phyloP scores from a whole-genome alignment of 1,140 invertebrate genomes.

The Zaprionus lachaisei region DNA sequence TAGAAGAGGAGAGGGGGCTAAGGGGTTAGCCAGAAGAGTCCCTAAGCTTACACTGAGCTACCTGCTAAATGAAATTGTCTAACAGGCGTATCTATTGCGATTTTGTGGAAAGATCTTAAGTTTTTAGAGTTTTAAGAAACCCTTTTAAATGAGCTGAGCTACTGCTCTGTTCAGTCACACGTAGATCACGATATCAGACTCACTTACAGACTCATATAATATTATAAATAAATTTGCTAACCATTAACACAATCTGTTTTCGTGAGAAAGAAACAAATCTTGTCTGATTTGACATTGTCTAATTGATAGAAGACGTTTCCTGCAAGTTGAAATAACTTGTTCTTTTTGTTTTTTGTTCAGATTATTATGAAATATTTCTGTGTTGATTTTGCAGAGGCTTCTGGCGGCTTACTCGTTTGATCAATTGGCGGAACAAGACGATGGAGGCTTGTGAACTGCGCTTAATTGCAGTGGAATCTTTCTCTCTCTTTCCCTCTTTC shows the following conservation, averaged over 20 bases:
- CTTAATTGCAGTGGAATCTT: slow-evolving; percentile 5
- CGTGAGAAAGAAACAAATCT: background rate
- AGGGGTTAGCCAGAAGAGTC: background rate
- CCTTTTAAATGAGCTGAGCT: background rate
- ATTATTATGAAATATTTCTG: slow-evolving; percentile 1
- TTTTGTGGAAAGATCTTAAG: slow-evolving; percentile 27
- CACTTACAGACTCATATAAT: slow-evolving; percentile 1
- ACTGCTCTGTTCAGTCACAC: slow-evolving; percentile 6
- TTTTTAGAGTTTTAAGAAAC: slow-evolving; percentile 20
- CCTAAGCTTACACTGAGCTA: slow-evolving; percentile 1
- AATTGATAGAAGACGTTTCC: background rate
- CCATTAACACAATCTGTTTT: slow-evolving; percentile 1
- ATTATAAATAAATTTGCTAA: background rate
- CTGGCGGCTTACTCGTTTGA: slow-evolving; percentile 15
- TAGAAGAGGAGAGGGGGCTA: background rate
- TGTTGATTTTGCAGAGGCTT: background rate
- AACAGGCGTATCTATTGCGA: slow-evolving; percentile 8
- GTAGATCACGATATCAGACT: slow-evolving; percentile 17
- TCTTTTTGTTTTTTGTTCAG: background rate
- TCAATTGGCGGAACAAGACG: slow-evolving; percentile 4
- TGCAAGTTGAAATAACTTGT: background rate
- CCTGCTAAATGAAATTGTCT: slow-evolving; percentile 22
- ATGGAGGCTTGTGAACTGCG: background rate
- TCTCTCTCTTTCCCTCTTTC: background rate
- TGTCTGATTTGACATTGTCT: background rate